Percentiles rank a stretch among this genome's conserved stretches.
Evolutionary conservation across 2,113 vertebrate genomes (phyloP).

Genomic region (Chionis minor): DNA sequence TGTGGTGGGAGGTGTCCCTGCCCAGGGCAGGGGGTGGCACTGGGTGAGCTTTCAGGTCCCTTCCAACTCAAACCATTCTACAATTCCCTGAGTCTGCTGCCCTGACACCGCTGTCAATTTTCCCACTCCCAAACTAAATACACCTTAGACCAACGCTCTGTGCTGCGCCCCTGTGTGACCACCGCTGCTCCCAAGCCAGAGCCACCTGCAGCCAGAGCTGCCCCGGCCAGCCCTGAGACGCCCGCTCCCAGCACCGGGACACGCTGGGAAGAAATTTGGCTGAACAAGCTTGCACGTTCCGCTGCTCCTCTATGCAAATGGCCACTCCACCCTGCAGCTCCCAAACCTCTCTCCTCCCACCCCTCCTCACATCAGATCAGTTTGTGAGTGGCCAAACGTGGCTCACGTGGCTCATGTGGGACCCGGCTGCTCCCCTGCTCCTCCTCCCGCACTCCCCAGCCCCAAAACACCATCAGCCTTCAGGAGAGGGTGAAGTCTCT

Average conservation of each 20-base stretch:
- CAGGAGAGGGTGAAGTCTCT: not conserved
- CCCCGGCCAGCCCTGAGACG: not conserved
- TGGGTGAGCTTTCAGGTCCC: no score
- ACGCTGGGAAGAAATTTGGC: fast-evolving
- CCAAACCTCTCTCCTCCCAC: not conserved
- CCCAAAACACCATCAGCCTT: not conserved
- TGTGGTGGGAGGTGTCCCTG: no score
- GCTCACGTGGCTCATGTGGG: fast-evolving
- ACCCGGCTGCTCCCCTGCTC: fast-evolving
- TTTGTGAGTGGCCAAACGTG: not conserved
- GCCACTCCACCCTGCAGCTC: not conserved
- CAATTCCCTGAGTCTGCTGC: no score
- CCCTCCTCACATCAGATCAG: not conserved
- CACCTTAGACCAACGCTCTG: not conserved
- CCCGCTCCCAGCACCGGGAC: not conserved
- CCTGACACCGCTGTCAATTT: no score
- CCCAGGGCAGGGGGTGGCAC: no score
- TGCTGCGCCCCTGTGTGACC: fast-evolving
- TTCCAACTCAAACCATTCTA: no score
- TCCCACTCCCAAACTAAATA: not conserved
- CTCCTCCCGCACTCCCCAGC: not conserved
- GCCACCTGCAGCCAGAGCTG: not conserved
- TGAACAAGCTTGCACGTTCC: not conserved
- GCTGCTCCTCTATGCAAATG: not conserved
- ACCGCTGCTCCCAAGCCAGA: not conserved